Base-by-base conservation (phyloP, 2,888 invertebrate genomes). In the Drosophila cyrtoloma region DNA sequence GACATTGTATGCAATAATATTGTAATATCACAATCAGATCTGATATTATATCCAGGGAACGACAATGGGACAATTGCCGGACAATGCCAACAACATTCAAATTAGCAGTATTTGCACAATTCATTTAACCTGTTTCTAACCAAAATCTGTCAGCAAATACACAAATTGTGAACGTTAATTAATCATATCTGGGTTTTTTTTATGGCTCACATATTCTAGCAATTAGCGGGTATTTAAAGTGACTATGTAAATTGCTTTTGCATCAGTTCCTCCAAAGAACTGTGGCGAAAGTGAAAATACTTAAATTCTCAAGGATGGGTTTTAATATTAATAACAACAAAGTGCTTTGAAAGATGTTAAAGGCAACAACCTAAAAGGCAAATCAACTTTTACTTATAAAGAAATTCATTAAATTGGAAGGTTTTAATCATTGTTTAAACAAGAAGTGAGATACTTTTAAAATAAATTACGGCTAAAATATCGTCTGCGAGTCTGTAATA, bases 1-100 rank as follows among this genome's bases (percentile, higher is more conserved):
- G 67, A 89, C 86, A 82, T 58, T 74, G 75, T 60, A 71, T 63
- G 78, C 55, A 80, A 86, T 75, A 80, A 81, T 77, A 81, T 82
- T 86, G 71, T 82, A 68, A 55, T 74, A 58, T 64, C 59, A 60
- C 58, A 69, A 66, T 77, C 65, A 39, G 19, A 65, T 51, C 39
- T 53, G 26, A 22, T 35, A 35, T 35, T 26, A 33, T 28, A 51
- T 5, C 5, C 28, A 10, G 3, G 19, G 10, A 19, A 5, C 28
- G 16, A 5, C 5, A 5, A 16, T 16, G 2, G 19, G 51, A 30
- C 51, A 19, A 28, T 19, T 10, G 58, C 16, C 9, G 60, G n/a
- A 7, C 22, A 22, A 19, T 65, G 62, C 16, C 37, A 61, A 16
- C 50, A 30, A 39, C 62, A 51, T 65, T 26, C 62, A 12, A 62